Conservation (phyloP, 1,140 invertebrate genomes). For the Dreissena rostriformis region DNA sequence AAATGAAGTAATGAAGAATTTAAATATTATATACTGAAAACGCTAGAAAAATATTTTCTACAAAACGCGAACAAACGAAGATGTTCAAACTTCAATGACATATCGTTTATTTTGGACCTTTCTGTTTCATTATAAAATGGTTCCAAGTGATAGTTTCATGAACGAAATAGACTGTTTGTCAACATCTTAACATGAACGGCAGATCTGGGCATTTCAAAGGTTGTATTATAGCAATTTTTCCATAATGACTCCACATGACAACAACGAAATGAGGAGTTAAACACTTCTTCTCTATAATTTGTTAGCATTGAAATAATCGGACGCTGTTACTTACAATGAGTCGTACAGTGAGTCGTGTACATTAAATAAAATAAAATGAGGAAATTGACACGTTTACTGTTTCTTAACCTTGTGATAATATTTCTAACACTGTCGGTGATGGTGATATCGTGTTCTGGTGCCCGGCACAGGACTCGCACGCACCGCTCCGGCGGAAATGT, state of each 20-base stretch:
- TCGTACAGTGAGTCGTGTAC: neutral
- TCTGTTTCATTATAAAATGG: too few relatives aligned
- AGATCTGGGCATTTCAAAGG: neutral
- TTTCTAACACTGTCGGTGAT: conserved; percentile 2
- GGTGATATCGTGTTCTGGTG: neutral
- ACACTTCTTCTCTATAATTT: neutral
- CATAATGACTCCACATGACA: too few relatives aligned
- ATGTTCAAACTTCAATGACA: too few relatives aligned
- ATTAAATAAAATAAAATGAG: conserved; percentile 3
- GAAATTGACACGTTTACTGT: neutral
- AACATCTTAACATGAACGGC: neutral
- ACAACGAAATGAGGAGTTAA: neutral
- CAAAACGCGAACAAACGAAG: too few relatives aligned
- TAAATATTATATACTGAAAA: too few relatives aligned
- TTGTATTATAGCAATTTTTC: neutral
- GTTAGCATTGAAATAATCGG: neutral
- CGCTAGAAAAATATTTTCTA: too few relatives aligned
- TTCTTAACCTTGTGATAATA: conserved; percentile 9
- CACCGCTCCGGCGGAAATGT: neutral
- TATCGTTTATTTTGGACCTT: too few relatives aligned
- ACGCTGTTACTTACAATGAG: too few relatives aligned
- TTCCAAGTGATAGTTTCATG: too few relatives aligned
- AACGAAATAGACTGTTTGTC: neutral
- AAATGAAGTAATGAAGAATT: too few relatives aligned
- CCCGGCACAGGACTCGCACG: neutral